Conservation (phyloP, 1,140 invertebrate species). For the Oryctes rhinoceros region DNA sequence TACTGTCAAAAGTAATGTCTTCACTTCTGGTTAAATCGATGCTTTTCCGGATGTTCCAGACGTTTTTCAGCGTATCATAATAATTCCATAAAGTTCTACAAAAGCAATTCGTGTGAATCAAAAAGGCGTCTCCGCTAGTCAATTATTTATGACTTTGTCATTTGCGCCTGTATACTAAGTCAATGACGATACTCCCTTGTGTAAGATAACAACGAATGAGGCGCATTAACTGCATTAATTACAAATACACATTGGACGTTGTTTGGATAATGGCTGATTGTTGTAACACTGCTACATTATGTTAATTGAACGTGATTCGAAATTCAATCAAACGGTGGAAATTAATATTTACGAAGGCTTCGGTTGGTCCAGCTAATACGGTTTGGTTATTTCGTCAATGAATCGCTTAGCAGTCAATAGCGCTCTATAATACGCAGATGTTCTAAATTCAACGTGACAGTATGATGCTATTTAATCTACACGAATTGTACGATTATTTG, state of each 20-base stretch:
- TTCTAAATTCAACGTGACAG: neutral
- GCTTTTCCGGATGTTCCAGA: too few species aligned
- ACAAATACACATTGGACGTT: neutral
- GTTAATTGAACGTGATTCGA: neutral
- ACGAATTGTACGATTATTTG: too few species aligned
- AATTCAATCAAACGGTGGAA: conserved; percentile 14
- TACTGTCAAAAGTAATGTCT: too few species aligned
- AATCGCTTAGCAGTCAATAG: neutral
- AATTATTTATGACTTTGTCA: conserved; percentile 32
- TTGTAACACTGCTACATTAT: neutral
- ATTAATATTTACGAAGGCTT: neutral
- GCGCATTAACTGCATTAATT: conserved; percentile 2
- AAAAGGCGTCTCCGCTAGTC: neutral
- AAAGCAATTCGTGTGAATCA: too few species aligned
- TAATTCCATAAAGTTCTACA: too few species aligned
- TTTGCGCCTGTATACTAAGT: neutral
- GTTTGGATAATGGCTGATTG: conserved; percentile 18
- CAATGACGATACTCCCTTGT: neutral
- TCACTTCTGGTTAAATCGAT: too few species aligned
- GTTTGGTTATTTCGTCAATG: neutral
- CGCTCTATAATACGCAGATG: neutral
- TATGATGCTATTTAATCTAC: too few species aligned
- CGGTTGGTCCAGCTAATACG: neutral
- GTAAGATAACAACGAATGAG: neutral
- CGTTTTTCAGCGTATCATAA: too few species aligned